phyloP scores from a whole-genome alignment of 2,888 invertebrate species.

The Chirona hameri region DNA sequence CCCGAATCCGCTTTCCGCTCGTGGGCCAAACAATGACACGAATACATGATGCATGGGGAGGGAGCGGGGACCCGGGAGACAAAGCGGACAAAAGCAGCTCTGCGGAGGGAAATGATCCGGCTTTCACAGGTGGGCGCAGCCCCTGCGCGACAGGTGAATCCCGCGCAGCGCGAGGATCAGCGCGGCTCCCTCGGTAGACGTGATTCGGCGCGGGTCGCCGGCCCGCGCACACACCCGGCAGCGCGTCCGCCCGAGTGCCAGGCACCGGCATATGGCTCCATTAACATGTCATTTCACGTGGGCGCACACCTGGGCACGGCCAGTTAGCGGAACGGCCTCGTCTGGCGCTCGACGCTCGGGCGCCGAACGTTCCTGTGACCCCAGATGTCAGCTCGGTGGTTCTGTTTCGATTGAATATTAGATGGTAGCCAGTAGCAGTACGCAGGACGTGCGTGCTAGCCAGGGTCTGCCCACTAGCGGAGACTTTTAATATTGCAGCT shows the following conservation, averaged over 20 bases:
- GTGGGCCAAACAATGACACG: background rate
- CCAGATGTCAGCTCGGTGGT: too few species aligned
- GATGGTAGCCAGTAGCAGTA: too few species aligned
- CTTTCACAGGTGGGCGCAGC: background rate
- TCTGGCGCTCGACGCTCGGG: too few species aligned
- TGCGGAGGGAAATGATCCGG: background rate
- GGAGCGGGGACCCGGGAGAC: background rate
- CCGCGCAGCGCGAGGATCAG: background rate
- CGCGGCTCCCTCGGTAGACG: too few species aligned
- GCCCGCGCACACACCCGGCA: too few species aligned
- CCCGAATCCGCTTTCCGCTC: background rate
- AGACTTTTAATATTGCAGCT: too few species aligned
- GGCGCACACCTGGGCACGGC: background rate
- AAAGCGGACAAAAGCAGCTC: background rate
- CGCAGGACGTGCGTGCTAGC: too few species aligned
- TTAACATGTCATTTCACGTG: background rate
- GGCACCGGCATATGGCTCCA: background rate
- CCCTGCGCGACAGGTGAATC: background rate
- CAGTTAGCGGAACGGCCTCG: background rate
- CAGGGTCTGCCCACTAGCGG: too few species aligned
- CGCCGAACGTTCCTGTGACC: too few species aligned
- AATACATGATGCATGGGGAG: slow-evolving; percentile 1
- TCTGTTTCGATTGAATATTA: too few species aligned
- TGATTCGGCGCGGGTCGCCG: too few species aligned
- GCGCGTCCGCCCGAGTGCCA: too few species aligned